phyloP scores from a whole-genome alignment of 2,113 vertebrate genomes.

The Fulica atra region DNA sequence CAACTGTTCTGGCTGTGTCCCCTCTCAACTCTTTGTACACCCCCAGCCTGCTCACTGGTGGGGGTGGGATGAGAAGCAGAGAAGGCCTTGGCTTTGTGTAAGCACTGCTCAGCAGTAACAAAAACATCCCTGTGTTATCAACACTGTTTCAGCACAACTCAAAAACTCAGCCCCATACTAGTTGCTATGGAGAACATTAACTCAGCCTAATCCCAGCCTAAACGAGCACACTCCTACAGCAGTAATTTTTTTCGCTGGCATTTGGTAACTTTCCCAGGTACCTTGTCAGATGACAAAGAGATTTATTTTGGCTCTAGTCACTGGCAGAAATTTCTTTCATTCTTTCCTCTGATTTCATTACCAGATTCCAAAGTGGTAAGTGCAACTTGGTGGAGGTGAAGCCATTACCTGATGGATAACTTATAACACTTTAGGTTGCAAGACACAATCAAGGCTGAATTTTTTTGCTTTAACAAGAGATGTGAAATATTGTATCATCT shows the following conservation, averaged over 20 bases:
- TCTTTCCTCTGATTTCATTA: neutral
- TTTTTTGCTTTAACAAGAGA: neutral
- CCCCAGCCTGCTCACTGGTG: no score
- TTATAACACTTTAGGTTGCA: neutral
- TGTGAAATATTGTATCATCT: neutral
- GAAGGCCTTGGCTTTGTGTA: no score
- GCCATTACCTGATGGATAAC: neutral
- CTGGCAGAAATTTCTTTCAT: neutral
- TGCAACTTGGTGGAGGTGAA: neutral
- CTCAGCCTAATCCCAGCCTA: no score
- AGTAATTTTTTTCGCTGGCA: neutral
- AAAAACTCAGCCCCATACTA: no score
- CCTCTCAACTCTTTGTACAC: no score
- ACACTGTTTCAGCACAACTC: no score
- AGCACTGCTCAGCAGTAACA: no score
- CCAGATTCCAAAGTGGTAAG: neutral
- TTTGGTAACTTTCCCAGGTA: neutral
- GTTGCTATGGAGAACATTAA: no score
- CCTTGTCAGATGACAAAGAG: neutral
- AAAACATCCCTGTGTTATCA: no score
- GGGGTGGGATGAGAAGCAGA: no score
- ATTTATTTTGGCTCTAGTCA: neutral
- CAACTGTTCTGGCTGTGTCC: no score
- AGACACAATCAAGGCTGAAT: neutral
- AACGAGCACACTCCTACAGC: neutral